These are phyloP conservation scores for Patiria miniata DNA, from an alignment of 35 echinoderm and acorn worm species.

Conservation along the genomic window DNA sequence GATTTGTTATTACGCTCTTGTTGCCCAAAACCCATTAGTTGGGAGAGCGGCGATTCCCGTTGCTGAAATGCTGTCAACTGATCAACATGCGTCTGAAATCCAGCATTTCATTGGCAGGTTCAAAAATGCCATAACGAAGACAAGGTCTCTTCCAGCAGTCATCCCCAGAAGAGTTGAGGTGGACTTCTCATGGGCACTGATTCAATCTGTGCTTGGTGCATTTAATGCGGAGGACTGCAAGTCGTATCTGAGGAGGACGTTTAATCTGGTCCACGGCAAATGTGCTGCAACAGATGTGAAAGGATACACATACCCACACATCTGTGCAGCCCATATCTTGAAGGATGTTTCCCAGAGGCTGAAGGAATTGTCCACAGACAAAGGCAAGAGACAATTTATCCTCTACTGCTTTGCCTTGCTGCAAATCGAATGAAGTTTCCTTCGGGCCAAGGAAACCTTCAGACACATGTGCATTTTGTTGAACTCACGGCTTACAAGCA, in stretches of 20 bases:
- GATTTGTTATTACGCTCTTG: neutral
- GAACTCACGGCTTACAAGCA: neutral
- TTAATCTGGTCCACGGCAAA: neutral
- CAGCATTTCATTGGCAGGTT: constrained; percentile 10
- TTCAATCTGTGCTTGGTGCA: constrained; percentile 1
- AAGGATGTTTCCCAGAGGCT: neutral
- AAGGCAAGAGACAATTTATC: neutral
- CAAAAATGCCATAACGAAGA: neutral
- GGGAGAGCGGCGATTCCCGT: neutral
- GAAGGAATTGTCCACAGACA: neutral
- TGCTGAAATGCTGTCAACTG: constrained; percentile 33
- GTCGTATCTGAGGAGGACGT: neutral
- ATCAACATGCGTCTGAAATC: constrained; percentile 44
- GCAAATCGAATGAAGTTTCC: neutral
- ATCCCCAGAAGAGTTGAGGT: neutral
- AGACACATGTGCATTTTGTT: neutral
- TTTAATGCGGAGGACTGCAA: constrained; percentile 30
- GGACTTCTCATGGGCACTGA: constrained; percentile 43
- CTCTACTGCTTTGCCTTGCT: constrained; percentile 18
- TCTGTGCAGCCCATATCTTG: constrained; percentile 32
- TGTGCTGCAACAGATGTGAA: neutral
- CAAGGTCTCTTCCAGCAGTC: neutral
- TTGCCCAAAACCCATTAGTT: neutral
- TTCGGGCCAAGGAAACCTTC: neutral
- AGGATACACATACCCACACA: constrained; percentile 14